Base-by-base conservation (phyloP, 2,797 vertebrate species). In the Emys orbicularis region DNA sequence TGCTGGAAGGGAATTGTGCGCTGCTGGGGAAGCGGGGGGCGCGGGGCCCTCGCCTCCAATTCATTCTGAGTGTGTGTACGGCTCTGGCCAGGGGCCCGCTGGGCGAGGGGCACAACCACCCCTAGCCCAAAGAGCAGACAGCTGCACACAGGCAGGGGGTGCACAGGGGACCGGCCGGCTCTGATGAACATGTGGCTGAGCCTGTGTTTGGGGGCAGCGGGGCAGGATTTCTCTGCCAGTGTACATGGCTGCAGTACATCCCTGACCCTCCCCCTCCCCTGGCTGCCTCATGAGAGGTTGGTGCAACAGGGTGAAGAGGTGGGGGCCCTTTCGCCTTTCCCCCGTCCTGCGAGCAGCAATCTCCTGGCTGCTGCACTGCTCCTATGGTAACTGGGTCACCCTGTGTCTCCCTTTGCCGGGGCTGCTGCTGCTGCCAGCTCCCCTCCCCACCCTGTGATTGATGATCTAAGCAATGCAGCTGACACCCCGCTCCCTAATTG, bases 401-500 rank as follows among this genome's bases (percentile, higher is more conserved):
- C 86, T 1, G 12, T 6, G 27, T 31, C 49, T 41, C 74, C 56
- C 13, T 72, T 2, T 3, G 98, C 98, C 97, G 96, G 97, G 95
- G 97, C 97, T 97, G 96, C 37, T 11, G 98, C 97, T 98, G 98
- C 98, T 97, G 98, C 15, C 41, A 54, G 8, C 98, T 96, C 57
- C 52, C 98, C 98, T 97, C 98, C 98, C 96, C 96, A 95, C 95
- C 97, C 97, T 97, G 97, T 97, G 98, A 96, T 76, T 87, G 90
- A 80, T 82, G 88, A 82, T 83, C 83, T 61, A 61, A 83, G 94
- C 84, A 97, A 98, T 98, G 96, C 98, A 99, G 98, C 98, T 98
- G 98, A 98, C 97, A 97, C 82, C 56, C 95, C 94, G 41, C 54
- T 94, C 86, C 96, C 97, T 98, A 97, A 98, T 98, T 97, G 94